A percentile compares a stretch with the other conserved stretches of the same genome.
Evolutionary conservation across 2,113 vertebrate species (phyloP).

Genomic region (Mixornis gularis): DNA sequence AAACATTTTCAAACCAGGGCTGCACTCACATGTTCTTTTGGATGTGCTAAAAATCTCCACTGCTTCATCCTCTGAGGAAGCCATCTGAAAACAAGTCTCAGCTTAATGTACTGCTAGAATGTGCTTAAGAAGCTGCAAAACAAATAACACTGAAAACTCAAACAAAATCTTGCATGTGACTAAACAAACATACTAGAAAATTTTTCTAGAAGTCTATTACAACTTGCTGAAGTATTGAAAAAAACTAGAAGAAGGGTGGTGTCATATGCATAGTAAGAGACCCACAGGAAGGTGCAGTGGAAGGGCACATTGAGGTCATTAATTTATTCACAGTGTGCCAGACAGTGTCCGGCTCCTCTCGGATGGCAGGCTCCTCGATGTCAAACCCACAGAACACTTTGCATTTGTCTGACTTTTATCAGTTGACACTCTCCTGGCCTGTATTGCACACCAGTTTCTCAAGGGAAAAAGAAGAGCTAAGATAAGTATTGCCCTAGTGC

Average conservation of each 20-base stretch:
- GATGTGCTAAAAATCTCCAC: background rate
- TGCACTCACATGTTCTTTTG: background rate
- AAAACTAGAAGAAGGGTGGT: background rate
- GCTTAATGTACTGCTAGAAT: rapidly evolving
- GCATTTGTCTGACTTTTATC: slow-evolving; percentile 31
- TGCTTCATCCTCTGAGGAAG: background rate
- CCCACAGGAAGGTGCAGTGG: background rate
- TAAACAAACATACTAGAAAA: background rate
- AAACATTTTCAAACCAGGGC: background rate
- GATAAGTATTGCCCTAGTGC: background rate
- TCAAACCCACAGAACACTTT: background rate
- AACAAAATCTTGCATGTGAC: background rate
- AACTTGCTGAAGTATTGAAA: background rate
- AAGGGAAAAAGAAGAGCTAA: slow-evolving; percentile 26
- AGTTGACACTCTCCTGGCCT: slow-evolving; percentile 8
- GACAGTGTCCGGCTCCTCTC: background rate
- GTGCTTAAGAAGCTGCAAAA: background rate
- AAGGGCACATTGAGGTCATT: background rate
- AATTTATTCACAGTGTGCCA: background rate
- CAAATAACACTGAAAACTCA: background rate
- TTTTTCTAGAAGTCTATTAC: background rate
- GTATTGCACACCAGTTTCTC: background rate
- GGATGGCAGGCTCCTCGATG: background rate
- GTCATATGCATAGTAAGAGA: background rate
- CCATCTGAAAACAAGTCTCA: background rate